These are phyloP conservation scores for Rotaria macrura DNA, from an alignment of 2,888 invertebrate species.

Conservation along the genomic window DNA sequence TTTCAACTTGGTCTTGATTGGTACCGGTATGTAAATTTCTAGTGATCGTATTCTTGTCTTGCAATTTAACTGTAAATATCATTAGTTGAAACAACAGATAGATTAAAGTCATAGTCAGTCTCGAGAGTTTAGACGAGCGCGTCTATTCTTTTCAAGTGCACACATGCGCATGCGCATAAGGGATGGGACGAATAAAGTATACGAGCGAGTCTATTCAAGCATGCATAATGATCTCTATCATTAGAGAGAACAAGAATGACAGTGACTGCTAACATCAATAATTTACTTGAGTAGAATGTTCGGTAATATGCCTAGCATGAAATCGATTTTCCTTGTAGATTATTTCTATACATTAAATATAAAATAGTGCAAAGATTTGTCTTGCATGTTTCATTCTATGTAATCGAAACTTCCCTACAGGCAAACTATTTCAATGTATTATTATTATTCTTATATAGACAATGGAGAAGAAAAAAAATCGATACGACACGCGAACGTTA, in stretches of 20 bases:
- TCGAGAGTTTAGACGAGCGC: background rate
- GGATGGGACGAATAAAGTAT: background rate
- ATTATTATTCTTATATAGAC: too few relatives aligned
- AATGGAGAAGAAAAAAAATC: background rate
- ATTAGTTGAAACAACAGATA: conserved; percentile 2
- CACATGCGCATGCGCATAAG: background rate
- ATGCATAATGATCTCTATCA: conserved; percentile 1
- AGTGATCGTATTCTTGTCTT: background rate
- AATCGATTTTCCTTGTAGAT: background rate
- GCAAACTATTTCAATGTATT: background rate
- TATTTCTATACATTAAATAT: background rate
- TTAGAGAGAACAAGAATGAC: conserved; percentile 7
- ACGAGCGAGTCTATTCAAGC: background rate
- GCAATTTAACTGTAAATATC: background rate
- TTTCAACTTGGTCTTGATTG: conserved; percentile 28
- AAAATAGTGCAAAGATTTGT: background rate
- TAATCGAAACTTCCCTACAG: background rate
- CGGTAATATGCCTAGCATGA: background rate
- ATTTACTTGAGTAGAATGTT: background rate
- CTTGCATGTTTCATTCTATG: background rate
- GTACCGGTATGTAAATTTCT: conserved; percentile 13
- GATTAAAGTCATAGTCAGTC: conserved; percentile 3
- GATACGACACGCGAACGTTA: background rate
- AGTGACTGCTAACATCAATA: background rate
- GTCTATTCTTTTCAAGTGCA: conserved; percentile 7